These are phyloP conservation scores for Eupristina koningsbergeri DNA, from an alignment of 1,140 invertebrate species.

Conservation along the genomic window DNA sequence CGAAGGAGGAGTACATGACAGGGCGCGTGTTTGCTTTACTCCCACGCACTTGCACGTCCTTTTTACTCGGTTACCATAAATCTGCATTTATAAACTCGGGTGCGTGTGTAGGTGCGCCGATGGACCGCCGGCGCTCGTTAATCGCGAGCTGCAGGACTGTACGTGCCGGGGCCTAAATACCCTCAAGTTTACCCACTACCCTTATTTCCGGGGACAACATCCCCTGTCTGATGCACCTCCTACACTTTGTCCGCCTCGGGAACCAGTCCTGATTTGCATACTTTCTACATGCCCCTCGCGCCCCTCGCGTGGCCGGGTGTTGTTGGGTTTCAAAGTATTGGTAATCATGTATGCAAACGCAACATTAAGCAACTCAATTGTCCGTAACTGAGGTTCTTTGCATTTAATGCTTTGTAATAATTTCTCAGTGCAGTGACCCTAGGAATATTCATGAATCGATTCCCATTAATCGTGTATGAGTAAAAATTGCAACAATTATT, in stretches of 20 bases:
- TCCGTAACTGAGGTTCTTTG: too few relatives aligned
- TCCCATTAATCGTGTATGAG: too few relatives aligned
- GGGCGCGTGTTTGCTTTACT: not conserved
- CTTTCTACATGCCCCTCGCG: too few relatives aligned
- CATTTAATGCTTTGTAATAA: too few relatives aligned
- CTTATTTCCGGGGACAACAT: not conserved
- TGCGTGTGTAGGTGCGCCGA: not conserved
- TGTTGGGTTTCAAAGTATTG: too few relatives aligned
- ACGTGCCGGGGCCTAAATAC: constrained; percentile 22
- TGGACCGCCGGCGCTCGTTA: constrained; percentile 3
- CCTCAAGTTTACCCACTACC: constrained; percentile 29
- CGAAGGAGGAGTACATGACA: not conserved
- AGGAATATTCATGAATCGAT: too few relatives aligned
- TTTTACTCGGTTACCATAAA: constrained; percentile 16
- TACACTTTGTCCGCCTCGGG: not conserved
- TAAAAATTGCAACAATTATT: too few relatives aligned
- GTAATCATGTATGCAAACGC: too few relatives aligned
- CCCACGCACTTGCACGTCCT: not conserved
- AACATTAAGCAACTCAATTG: too few relatives aligned
- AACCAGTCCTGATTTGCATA: too few relatives aligned
- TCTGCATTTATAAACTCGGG: constrained; percentile 40
- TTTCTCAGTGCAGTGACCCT: too few relatives aligned
- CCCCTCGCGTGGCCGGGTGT: too few relatives aligned
- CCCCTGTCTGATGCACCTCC: not conserved
- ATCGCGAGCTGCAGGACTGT: not conserved